Evolutionary conservation across 2,888 invertebrate genomes (phyloP).

Genomic region (Callosobruchus maculatus): DNA sequence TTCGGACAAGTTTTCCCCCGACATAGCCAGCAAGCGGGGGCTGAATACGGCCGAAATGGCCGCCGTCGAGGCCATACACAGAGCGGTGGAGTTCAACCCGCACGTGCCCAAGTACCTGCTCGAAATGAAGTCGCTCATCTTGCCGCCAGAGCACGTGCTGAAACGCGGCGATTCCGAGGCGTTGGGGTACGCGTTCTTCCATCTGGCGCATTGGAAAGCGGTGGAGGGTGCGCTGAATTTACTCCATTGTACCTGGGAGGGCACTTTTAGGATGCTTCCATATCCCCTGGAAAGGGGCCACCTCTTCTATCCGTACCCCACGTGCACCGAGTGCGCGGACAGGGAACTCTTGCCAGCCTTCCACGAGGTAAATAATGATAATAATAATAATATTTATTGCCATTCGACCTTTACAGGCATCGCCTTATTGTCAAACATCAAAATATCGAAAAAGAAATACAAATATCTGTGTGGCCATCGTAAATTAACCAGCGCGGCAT

Average conservation of each 20-base stretch:
- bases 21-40: slow-evolving; percentile 79
- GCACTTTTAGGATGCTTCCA: slow-evolving; percentile 87
- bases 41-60: slow-evolving; percentile 84
- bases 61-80: slow-evolving; percentile 90
- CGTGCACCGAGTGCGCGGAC: slow-evolving; percentile 90
- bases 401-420: too few relatives aligned
- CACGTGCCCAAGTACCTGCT: slow-evolving; percentile 95
- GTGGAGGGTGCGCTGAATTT: slow-evolving; percentile 92
- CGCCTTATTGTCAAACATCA: too few relatives aligned
- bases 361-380: slow-evolving; percentile 73
- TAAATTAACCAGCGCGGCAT: too few relatives aligned
- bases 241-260: slow-evolving; percentile 90
- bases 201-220: slow-evolving; percentile 93
- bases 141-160: slow-evolving; percentile 95
- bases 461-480: too few relatives aligned
- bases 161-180: slow-evolving; percentile 97
- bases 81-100: slow-evolving; percentile 97
- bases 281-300: slow-evolving; percentile 87
- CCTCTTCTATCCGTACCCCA: slow-evolving; percentile 87
- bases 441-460: too few relatives aligned
- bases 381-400: too few relatives aligned
- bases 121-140: slow-evolving; percentile 90
- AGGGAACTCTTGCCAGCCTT: slow-evolving; percentile 84
- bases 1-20: slow-evolving; percentile 85
- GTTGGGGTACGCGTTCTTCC: slow-evolving; percentile 93